Evolutionary conservation across 2,113 vertebrate genomes (phyloP).

Genomic region (Podarcis muralis): DNA sequence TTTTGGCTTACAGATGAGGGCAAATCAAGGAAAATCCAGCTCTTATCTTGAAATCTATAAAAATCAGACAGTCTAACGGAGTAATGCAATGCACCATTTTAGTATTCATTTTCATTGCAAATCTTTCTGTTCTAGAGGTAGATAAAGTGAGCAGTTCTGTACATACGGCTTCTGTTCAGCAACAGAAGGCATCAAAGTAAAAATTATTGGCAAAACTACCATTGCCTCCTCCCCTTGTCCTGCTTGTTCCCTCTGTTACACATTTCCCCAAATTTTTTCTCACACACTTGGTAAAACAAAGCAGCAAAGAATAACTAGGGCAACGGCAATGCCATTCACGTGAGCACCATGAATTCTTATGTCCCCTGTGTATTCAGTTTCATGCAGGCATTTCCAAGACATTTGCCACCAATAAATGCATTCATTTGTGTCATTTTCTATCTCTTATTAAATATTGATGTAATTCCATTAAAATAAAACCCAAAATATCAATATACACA

Average conservation of each 20-base stretch:
- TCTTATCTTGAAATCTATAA: background rate
- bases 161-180: background rate
- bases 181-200: background rate
- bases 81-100: background rate
- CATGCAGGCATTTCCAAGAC: constrained; percentile 20
- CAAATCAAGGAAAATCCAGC: background rate
- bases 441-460: background rate
- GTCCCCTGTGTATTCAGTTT: background rate
- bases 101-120: background rate
- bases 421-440: background rate
- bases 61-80: background rate
- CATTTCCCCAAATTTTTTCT: background rate
- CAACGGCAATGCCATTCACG: constrained; percentile 16
- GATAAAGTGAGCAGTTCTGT: background rate
- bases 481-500: background rate
- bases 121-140: background rate
- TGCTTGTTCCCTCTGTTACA: background rate
- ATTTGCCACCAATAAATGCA: constrained; percentile 24
- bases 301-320: background rate
- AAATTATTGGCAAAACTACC: background rate
- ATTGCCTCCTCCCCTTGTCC: background rate
- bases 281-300: constrained; percentile 16
- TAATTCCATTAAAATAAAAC: background rate
- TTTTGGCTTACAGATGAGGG: constrained; percentile 26
- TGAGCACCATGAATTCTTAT: background rate